Base-by-base conservation (phyloP, 2,113 vertebrate genomes). In the Nerophis lumbriciformis region DNA sequence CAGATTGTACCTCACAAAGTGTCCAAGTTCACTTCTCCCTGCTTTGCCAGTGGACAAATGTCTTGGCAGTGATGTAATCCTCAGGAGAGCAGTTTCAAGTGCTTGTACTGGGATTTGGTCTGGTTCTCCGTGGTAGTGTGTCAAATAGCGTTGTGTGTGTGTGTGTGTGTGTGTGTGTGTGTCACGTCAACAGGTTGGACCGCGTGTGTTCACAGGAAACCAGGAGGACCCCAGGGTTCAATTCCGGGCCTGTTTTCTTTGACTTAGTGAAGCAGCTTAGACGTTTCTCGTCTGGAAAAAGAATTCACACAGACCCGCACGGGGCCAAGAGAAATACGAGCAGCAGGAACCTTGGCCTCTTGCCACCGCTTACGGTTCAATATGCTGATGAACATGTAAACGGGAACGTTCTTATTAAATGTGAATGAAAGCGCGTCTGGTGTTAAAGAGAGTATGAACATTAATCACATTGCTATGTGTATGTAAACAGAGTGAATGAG, bases 201-300 rank as follows among this genome's bases (percentile, higher is more conserved):
- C 53, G 68, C 50, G 50, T 69, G 69, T 68, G 66, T 62, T 72
- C 63, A 69, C 70, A 78, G 76, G 82, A 79, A 84, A 57, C 58
- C 5, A 75, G 72, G 71, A 72, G 75, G 38, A 73, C 78, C 72
- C 76, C 55, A 62, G 76, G 76, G 80, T 67, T 74, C 53, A 51
- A 58, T 72, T 75, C 68, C 72, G 15, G 61, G 62, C 71, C 68
- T 49, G 70, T 42, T 42, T 42, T 42, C 8, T 42, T 42, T 42
- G 39, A 42, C 39, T 42, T 42, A 9, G 39, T 9, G 6, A 42
- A 42, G 38, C 6, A 13, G 60, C 47, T 9, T n/a, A 19, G 21
- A 19, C 54, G 63, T 64, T 73, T 66, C 61, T 69, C 59, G 81
- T 83, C 73, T 85, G 81, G 77, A 84, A 85, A 82, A 85, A 77